Base-by-base conservation (phyloP, 2,797 vertebrate genomes). In the Gadopsis marmoratus region DNA sequence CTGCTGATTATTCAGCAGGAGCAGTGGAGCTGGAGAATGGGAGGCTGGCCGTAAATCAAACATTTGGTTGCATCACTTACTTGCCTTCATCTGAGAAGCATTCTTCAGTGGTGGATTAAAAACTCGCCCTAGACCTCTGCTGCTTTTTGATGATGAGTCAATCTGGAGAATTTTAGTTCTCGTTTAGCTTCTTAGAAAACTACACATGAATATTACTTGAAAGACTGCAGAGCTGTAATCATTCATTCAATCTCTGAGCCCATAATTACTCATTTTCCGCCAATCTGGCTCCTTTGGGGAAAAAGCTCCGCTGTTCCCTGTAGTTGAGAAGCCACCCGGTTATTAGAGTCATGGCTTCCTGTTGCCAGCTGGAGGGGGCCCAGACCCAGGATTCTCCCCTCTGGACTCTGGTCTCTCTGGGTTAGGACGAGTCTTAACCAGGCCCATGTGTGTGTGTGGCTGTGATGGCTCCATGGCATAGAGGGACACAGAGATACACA, bases 261-360 rank as follows among this genome's bases (percentile, higher is more conserved):
- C 91, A 93, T 94, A 94, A 96, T 95, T 93, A 94, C 93, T 92
- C 77, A 91, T 94, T 95, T 95, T 94, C 93, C 91, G 75, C 88
- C 84, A 92, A 90, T 93, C 89, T 82, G 88, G 88, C 92, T 92
- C 83, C 86, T 89, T 93, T 84, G 61, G 81, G 74, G 81, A 77
- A 88, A 94, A 92, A 86, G 76, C 84, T 76, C 72, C 8, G 72
- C 88, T 83, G 83, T 76, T 93, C 88, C 87, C 91, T 94, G 91
- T 88, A 92, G 87, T 93, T 93, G 90, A 88, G 88, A 91, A 89
- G 93, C 92, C 83, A 95, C 93, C 93, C 88, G 17, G 81, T 94
- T 94, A 95, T 95, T 96, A 95, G 91, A 93, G 89, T 85, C 74
- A 73, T 76, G 86, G 93, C 77, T 83, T 87, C 83, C 67, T 86